These are phyloP conservation scores for Callitettix versicolor DNA, from an alignment of 1,140 invertebrate genomes.

Conservation along the genomic window DNA sequence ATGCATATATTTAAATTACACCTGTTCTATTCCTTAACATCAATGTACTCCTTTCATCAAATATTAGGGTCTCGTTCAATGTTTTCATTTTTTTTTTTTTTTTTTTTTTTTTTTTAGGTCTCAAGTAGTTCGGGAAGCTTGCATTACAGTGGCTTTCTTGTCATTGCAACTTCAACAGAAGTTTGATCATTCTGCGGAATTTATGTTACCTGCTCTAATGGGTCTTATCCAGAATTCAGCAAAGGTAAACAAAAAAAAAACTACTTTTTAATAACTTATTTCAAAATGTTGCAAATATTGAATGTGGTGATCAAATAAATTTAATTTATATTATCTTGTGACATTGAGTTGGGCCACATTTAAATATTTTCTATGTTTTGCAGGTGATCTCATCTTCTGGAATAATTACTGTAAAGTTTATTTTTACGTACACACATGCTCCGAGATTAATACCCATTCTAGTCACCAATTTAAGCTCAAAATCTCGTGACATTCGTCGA, in stretches of 20 bases:
- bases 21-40: too few species aligned
- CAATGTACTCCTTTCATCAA: too few species aligned
- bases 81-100: too few species aligned
- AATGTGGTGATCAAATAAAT: conserved; percentile 7
- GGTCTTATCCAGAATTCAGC: conserved; percentile 91
- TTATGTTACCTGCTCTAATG: conserved; percentile 71
- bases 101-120: conserved; percentile 30
- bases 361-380: conserved; percentile 4
- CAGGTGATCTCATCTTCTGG: conserved; percentile 87
- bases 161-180: conserved; percentile 72
- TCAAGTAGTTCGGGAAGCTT: conserved; percentile 87
- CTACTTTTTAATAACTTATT: background rate
- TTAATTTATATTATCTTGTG: background rate
- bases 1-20: too few species aligned
- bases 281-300: conserved; percentile 9
- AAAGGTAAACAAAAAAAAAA: conserved; percentile 48
- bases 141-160: conserved; percentile 86
- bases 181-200: conserved; percentile 75
- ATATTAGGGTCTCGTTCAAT: too few species aligned
- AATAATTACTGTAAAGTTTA: conserved; percentile 75
- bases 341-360: background rate
- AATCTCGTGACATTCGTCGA: conserved; percentile 84
- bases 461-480: conserved; percentile 66
- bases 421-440: conserved; percentile 78
- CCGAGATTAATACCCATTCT: conserved; percentile 78